phyloP scores from a whole-genome alignment of 2,888 invertebrate genomes.

The Cephus pulcher region DNA sequence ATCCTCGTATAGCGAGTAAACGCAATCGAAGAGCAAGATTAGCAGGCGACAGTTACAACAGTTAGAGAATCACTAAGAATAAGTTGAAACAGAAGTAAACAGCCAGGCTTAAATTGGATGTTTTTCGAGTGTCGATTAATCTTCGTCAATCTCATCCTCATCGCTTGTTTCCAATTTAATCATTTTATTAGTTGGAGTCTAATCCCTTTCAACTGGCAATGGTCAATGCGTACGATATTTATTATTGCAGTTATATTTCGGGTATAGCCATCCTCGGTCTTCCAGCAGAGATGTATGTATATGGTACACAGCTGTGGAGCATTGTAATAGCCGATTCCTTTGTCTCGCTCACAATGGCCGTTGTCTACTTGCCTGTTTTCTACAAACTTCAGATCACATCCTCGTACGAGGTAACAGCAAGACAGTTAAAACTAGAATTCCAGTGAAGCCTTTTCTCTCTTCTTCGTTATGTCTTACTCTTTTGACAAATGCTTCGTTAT shows the following conservation, averaged over 20 bases:
- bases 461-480: not conserved
- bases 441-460: not conserved
- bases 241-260: conserved; percentile 74
- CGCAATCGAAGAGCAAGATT: no score
- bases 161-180: no score
- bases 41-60: no score
- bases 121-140: no score
- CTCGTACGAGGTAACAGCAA: conserved; percentile 76
- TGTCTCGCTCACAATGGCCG: conserved; percentile 75
- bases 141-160: no score
- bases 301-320: conserved; percentile 80
- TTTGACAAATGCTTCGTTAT: conserved; percentile 41
- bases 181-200: no score
- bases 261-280: conserved; percentile 79
- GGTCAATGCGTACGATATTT: no score
- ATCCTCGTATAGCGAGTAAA: no score
- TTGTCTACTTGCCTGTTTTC: conserved; percentile 79
- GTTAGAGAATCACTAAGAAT: no score
- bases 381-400: conserved; percentile 80
- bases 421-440: conserved; percentile 5
- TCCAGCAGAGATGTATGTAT: conserved; percentile 82
- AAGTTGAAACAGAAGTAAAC: no score
- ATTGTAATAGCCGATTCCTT: conserved; percentile 74
- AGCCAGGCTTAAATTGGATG: no score
- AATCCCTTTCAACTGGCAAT: no score